A percentile compares a stretch with the other conserved stretches of the same genome.
phyloP scores from a whole-genome alignment of 2,797 vertebrate species.

The Cuniculus paca region DNA sequence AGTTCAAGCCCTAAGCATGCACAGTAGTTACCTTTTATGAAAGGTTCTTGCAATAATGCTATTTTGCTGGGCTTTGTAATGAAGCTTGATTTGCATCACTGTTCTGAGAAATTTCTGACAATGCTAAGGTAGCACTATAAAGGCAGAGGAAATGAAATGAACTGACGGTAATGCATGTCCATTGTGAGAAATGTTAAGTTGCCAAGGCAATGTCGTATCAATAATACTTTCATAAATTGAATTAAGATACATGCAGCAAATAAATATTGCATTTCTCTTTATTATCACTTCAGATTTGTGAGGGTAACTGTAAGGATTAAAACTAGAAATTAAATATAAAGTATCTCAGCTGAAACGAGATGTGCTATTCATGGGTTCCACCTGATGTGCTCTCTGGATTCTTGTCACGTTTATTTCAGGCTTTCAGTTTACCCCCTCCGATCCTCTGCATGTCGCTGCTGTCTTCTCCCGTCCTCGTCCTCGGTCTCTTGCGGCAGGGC shows the following conservation, averaged over 20 bases:
- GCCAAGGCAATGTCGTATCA: conserved; percentile 77
- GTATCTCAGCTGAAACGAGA: conserved; percentile 49
- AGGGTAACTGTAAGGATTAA: conserved; percentile 69
- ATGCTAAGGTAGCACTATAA: conserved; percentile 73
- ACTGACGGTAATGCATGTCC: conserved; percentile 72
- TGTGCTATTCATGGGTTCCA: conserved; percentile 36
- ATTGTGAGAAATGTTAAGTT: conserved; percentile 80
- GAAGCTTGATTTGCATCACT: conserved; percentile 83
- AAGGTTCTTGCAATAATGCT: conserved; percentile 69
- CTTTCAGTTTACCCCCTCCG: background rate
- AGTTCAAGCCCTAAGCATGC: conserved; percentile 75
- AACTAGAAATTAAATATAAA: conserved; percentile 75
- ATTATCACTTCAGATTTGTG: conserved; percentile 74
- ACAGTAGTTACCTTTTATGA: conserved; percentile 80
- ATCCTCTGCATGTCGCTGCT: background rate
- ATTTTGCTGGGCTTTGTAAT: conserved; percentile 79
- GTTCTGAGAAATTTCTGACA: conserved; percentile 82
- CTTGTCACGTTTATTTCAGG: conserved; percentile 50
- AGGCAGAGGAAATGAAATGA: conserved; percentile 82
- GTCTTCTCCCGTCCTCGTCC: background rate
- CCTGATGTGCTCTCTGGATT: conserved; percentile 47
- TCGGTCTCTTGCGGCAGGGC: conserved; percentile 35
- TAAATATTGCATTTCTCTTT: conserved; percentile 79
- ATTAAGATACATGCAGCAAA: conserved; percentile 82
- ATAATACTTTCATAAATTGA: conserved; percentile 84